These are phyloP conservation scores for Pelagia noctiluca DNA, from an alignment of 30 jellyfish, hydroid and myxozoan species.

Conservation along the genomic window DNA sequence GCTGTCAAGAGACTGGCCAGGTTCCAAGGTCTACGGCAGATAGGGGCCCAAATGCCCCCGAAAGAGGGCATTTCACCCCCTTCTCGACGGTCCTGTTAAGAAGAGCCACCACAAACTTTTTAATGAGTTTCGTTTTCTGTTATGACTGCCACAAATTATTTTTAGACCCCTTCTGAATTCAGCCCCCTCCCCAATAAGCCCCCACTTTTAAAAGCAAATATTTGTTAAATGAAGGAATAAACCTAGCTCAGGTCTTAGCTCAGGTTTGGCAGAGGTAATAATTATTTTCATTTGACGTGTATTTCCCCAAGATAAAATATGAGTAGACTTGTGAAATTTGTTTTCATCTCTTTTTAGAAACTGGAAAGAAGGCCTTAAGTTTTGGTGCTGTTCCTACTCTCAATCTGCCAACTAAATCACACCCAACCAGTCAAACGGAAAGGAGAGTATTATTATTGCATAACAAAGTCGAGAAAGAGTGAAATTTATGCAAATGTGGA, in stretches of 20 bases:
- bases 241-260: slow-evolving; percentile 3
- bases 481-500: not conserved
- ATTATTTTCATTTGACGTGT: not conserved
- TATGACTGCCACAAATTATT: slow-evolving; percentile 1
- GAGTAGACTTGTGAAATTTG: not conserved
- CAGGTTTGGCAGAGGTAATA: slow-evolving; percentile 9
- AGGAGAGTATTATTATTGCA: not conserved
- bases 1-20: too few relatives aligned
- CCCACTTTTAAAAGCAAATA: not conserved
- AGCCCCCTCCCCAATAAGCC: slow-evolving; percentile 1
- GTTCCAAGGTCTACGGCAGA: too few relatives aligned
- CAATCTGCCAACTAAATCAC: slow-evolving; percentile 17
- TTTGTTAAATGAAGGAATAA: not conserved
- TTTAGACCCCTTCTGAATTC: too few relatives aligned
- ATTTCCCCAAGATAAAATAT: not conserved
- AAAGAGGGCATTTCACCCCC: too few relatives aligned
- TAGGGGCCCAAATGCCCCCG: too few relatives aligned
- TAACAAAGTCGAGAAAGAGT: not conserved
- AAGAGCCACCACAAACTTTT: not conserved
- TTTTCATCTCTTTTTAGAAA: not conserved
- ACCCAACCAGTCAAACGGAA: not conserved
- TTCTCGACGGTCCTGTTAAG: too few relatives aligned
- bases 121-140: not conserved
- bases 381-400: slow-evolving; percentile 16
- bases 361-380: slow-evolving; percentile 9